phyloP scores from a whole-genome alignment of 2,888 invertebrate species.

The Gymnocheta viridis region DNA sequence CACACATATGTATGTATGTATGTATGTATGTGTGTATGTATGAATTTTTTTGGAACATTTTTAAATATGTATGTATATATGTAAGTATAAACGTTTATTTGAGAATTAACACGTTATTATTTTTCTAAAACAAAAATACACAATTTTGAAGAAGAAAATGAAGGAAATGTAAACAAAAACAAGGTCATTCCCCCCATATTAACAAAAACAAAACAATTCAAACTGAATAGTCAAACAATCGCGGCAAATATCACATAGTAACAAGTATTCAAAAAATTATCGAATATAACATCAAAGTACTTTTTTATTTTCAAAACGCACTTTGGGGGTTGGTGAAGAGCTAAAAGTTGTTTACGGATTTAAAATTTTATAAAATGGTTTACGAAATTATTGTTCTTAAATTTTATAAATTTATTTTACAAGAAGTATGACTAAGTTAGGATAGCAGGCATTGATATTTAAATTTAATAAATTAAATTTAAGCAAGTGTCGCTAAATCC shows the following conservation, averaged over 20 bases:
- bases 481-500: too few species aligned
- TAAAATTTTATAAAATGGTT: neutral
- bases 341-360: too few species aligned
- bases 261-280: constrained; percentile 44
- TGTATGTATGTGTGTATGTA: neutral
- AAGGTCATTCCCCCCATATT: constrained; percentile 24
- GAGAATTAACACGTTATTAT: neutral
- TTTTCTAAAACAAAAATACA: neutral
- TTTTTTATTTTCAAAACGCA: too few species aligned
- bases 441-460: too few species aligned
- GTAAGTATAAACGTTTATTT: neutral
- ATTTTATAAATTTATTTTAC: neutral
- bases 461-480: too few species aligned
- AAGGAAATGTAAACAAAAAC: constrained; percentile 20
- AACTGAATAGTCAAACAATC: constrained; percentile 44
- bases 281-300: too few species aligned
- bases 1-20: neutral
- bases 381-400: neutral
- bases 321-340: too few species aligned
- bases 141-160: neutral
- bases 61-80: neutral
- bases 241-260: constrained; percentile 70
- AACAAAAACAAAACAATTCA: constrained; percentile 28
- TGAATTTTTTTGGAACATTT: neutral
- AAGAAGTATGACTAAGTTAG: neutral